A percentile compares a stretch with the other conserved stretches of the same genome.
These are phyloP conservation scores for Gavia stellata DNA, from an alignment of 2,113 vertebrate genomes.

Conservation along the genomic window DNA sequence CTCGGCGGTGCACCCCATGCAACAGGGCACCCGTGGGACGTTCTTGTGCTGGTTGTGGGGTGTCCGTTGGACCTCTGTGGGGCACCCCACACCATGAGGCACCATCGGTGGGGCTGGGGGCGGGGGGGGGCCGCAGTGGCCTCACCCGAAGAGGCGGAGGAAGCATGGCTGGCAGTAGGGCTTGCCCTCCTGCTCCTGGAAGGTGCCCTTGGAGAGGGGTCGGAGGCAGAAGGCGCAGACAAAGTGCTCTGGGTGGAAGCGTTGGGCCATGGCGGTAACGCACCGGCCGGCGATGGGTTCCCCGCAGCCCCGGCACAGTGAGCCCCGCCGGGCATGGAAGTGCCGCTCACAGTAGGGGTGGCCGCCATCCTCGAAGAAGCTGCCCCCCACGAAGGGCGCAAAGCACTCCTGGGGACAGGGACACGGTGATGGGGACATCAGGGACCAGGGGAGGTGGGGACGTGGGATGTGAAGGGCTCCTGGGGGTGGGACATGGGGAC, in stretches of 20 bases:
- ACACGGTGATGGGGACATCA: not conserved
- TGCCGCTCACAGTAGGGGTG: conserved; percentile 89
- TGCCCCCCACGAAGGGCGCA: conserved; percentile 85
- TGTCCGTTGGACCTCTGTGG: not conserved
- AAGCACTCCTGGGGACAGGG: conserved; percentile 79
- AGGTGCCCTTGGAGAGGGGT: conserved; percentile 89
- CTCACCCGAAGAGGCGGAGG: conserved; percentile 82
- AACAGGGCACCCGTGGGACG: not conserved
- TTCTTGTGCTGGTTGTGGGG: not conserved
- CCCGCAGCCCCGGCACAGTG: conserved; percentile 87
- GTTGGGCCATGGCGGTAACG: conserved; percentile 88
- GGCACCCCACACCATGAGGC: not conserved
- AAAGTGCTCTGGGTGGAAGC: conserved; percentile 91
- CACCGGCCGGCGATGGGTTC: conserved; percentile 89
- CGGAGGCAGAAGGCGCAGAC: conserved; percentile 90
- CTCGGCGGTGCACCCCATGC: not conserved
- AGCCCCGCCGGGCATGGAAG: conserved; percentile 87
- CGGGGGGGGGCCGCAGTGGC: no score
- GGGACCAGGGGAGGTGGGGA: not conserved
- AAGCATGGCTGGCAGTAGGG: conserved; percentile 94
- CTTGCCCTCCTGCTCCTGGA: conserved; percentile 89
- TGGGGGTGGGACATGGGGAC: not conserved
- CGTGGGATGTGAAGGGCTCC: not conserved
- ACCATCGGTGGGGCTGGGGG: not conserved
- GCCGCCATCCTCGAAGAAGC: conserved; percentile 89